Conservation (phyloP, 2,797 vertebrate genomes). For the Vireo griseus region DNA sequence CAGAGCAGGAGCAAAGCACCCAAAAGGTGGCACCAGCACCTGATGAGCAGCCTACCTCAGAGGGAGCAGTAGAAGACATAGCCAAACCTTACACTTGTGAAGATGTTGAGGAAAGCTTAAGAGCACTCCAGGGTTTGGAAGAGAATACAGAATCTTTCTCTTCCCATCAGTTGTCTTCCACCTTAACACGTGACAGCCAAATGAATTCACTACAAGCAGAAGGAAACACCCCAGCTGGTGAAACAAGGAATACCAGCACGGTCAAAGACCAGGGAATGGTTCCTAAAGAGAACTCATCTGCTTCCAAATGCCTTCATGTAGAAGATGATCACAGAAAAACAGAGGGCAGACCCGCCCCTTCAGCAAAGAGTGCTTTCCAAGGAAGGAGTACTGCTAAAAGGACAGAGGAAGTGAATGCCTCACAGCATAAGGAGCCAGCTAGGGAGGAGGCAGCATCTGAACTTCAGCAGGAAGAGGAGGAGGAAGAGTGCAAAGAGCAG, state of each 20-base stretch:
- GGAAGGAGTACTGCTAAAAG: not conserved
- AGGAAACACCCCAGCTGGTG: not conserved
- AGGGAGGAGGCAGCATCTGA: not conserved
- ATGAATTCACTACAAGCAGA: not conserved
- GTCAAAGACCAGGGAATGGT: not conserved
- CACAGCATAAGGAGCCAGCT: not conserved
- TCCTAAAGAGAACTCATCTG: not conserved
- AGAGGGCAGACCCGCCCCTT: not conserved
- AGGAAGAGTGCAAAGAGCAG: not conserved
- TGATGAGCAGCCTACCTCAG: not conserved
- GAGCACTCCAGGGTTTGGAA: not conserved
- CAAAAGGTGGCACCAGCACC: not conserved
- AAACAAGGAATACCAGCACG: not conserved
- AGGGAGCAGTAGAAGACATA: not conserved
- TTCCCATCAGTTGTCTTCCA: not conserved
- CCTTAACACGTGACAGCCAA: not conserved
- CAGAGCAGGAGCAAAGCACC: not conserved
- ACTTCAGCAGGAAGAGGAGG: not conserved
- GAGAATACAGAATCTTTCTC: not conserved
- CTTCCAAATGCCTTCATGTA: not conserved
- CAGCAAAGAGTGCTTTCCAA: not conserved
- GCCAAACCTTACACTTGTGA: not conserved
- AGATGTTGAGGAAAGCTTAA: not conserved
- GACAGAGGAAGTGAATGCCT: not conserved
- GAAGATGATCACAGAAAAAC: not conserved